A percentile compares a stretch with the other conserved stretches of the same genome.
Evolutionary conservation across 2,113 vertebrate species (phyloP).

Genomic region (Oryzias woworae): DNA sequence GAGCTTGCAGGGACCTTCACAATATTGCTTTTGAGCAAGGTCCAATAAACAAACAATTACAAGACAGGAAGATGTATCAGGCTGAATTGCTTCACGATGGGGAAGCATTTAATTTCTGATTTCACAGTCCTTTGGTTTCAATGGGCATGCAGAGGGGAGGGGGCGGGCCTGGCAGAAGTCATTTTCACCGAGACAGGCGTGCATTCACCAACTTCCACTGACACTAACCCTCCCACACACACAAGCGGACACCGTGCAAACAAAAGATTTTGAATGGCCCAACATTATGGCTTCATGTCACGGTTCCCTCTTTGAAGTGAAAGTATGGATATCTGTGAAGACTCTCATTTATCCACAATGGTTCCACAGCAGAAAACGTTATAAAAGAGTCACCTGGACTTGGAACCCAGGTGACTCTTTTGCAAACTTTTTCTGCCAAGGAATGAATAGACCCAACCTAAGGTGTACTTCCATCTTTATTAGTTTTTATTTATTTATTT

Average conservation of each 20-base stretch:
- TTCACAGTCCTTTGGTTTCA: constrained; percentile 73
- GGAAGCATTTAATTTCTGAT: constrained; percentile 76
- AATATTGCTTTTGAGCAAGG: constrained; percentile 69
- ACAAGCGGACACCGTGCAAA: constrained; percentile 15
- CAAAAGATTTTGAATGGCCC: constrained; percentile 34
- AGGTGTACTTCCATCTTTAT: constrained; percentile 71
- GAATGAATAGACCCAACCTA: constrained; percentile 56
- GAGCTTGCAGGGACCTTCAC: constrained; percentile 53
- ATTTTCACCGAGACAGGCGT: constrained; percentile 55
- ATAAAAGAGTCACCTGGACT: too few relatives aligned
- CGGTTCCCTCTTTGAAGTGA: constrained; percentile 63
- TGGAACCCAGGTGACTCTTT: too few relatives aligned
- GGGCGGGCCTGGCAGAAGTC: constrained; percentile 56
- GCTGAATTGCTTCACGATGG: constrained; percentile 68
- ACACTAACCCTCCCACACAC: constrained; percentile 5
- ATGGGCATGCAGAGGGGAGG: constrained; percentile 33
- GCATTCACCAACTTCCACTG: neutral
- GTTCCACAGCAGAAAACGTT: too few relatives aligned
- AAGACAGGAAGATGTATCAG: constrained; percentile 66
- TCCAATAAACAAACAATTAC: constrained; percentile 82
- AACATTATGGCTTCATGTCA: constrained; percentile 61
- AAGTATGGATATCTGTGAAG: constrained; percentile 52
- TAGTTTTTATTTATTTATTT: constrained; percentile 44
- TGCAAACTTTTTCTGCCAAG: constrained; percentile 29
- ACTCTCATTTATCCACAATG: too few relatives aligned